phyloP scores from a whole-genome alignment of 2,113 vertebrate genomes.

The Pluvianellus socialis region DNA sequence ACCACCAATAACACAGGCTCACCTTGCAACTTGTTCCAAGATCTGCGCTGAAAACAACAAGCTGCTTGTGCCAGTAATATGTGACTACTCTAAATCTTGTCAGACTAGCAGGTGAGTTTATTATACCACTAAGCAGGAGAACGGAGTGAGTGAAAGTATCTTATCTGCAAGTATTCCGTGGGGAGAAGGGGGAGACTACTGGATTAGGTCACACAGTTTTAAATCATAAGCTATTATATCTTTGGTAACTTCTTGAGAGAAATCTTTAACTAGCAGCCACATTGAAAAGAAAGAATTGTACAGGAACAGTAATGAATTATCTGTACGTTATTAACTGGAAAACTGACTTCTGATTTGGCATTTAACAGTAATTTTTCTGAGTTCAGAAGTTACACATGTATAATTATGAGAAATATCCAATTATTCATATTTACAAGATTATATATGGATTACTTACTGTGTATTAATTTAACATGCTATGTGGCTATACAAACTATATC shows the following conservation, averaged over 20 bases:
- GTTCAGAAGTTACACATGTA: background rate
- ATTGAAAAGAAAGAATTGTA: background rate
- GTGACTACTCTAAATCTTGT: background rate
- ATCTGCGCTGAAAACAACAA: background rate
- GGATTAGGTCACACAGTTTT: background rate
- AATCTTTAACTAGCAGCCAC: background rate
- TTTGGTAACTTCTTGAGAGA: background rate
- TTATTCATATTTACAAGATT: background rate
- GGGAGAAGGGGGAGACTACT: background rate
- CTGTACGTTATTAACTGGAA: background rate
- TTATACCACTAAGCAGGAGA: background rate
- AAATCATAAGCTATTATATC: background rate
- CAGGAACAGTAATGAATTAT: background rate
- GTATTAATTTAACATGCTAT: background rate
- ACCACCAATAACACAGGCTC: background rate
- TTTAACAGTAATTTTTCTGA: background rate
- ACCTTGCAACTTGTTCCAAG: background rate
- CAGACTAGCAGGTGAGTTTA: background rate
- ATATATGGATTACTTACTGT: background rate
- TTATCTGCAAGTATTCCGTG: background rate
- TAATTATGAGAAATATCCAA: background rate
- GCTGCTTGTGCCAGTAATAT: background rate
- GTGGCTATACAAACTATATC: background rate
- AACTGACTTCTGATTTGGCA: background rate
- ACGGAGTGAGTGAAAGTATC: background rate